Conservation (phyloP, 2,888 invertebrate genomes). For the Aethes cnicana region DNA sequence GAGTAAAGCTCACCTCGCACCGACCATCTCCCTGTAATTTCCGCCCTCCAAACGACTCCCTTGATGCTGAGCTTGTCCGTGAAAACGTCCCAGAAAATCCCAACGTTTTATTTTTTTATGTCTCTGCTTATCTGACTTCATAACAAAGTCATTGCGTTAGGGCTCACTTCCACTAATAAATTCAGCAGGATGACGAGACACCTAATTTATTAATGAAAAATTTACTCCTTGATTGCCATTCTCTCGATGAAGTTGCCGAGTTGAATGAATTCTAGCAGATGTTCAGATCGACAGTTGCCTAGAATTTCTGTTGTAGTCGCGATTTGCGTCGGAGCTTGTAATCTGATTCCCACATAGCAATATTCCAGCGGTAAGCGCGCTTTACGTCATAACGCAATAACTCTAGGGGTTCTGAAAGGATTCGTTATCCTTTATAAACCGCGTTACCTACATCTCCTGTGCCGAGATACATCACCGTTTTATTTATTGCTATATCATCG, state of each 20-base stretch:
- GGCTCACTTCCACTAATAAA: constrained; percentile 28
- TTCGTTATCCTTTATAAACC: constrained; percentile 42
- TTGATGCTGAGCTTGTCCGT: constrained; percentile 49
- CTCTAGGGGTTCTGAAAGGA: constrained; percentile 40
- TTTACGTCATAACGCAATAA: constrained; percentile 46
- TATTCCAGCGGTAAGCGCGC: constrained; percentile 34
- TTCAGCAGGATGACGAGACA: constrained; percentile 22
- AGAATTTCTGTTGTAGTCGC: constrained; percentile 4
- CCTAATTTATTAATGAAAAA: constrained; percentile 27
- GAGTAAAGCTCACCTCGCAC: constrained; percentile 54
- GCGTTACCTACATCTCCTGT: constrained; percentile 35
- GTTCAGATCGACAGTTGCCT: neutral
- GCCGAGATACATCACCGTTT: constrained; percentile 34
- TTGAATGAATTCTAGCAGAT: neutral
- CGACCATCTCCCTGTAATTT: constrained; percentile 59
- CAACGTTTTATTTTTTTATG: constrained; percentile 61
- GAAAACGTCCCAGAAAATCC: constrained; percentile 57
- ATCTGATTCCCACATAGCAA: constrained; percentile 22
- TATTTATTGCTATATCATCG: constrained; percentile 40
- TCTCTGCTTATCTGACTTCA: constrained; percentile 53
- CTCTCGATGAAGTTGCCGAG: neutral
- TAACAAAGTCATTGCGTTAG: constrained; percentile 49
- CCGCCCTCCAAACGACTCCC: constrained; percentile 63
- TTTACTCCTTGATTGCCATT: neutral
- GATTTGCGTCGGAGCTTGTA: neutral